Conservation (phyloP, 1,140 invertebrate species). For the Neodiprion fabricii region DNA sequence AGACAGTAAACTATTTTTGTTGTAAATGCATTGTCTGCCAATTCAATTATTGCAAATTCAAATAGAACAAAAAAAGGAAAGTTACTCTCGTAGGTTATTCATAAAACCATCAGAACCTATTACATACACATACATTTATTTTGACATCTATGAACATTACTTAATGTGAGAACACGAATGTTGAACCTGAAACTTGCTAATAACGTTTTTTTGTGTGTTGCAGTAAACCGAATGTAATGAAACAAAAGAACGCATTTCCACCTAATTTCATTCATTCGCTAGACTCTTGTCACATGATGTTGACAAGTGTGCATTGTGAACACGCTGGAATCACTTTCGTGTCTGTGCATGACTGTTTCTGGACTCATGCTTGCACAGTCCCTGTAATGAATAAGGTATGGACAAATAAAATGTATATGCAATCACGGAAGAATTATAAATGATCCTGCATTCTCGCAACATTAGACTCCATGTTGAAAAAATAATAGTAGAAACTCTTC, state of each 20-base stretch:
- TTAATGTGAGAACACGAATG: background rate
- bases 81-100: background rate
- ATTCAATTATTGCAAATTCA: no score
- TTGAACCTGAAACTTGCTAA: no score
- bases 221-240: conserved; percentile 84
- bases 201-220: conserved; percentile 32
- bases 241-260: conserved; percentile 98
- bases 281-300: conserved; percentile 99
- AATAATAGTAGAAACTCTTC: no score
- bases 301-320: conserved; percentile 90
- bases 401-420: conserved; percentile 2
- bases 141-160: background rate
- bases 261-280: conserved; percentile 99
- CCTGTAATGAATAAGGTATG: conserved; percentile 88
- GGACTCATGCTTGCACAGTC: conserved; percentile 94
- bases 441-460: no score
- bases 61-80: no score
- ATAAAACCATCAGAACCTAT: no score
- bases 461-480: no score
- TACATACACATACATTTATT: background rate
- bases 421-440: no score
- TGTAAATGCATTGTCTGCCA: no score
- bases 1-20: no score
- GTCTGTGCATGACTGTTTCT: conserved; percentile 99
- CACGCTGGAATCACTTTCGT: conserved; percentile 87